Conservation (phyloP, 2,797 vertebrate species). For the Natrix natrix region DNA sequence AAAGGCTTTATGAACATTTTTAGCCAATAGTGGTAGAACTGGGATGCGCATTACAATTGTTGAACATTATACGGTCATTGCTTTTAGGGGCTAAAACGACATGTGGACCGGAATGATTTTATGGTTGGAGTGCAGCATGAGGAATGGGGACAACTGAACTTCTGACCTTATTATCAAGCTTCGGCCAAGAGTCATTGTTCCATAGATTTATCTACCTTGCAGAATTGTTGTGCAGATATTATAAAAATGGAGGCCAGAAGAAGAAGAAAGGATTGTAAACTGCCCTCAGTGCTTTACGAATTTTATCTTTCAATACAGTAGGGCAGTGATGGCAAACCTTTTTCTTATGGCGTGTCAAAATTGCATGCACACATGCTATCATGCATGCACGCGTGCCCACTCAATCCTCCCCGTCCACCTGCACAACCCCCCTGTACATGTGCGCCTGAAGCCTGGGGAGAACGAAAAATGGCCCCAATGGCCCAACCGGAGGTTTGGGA, state of each 20-base stretch:
- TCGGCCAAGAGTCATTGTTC: background rate
- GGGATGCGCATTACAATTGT: background rate
- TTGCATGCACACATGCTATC: no score
- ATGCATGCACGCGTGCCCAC: no score
- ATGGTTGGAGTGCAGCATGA: background rate
- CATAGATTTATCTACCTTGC: background rate
- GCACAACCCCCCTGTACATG: no score
- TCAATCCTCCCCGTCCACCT: no score
- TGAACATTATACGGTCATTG: background rate
- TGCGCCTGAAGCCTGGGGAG: no score
- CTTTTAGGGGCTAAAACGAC: background rate
- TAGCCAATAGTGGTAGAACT: background rate
- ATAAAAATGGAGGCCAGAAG: background rate
- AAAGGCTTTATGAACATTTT: background rate
- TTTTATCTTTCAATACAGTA: background rate
- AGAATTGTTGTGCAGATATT: background rate
- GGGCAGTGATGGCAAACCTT: no score
- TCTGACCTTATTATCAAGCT: background rate
- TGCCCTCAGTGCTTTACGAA: background rate
- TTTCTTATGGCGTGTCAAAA: no score
- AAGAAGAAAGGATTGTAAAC: background rate
- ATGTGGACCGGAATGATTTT: background rate
- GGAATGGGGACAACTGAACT: background rate
- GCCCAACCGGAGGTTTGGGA: no score
- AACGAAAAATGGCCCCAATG: no score